Conservation (phyloP, 2,888 invertebrate species). For the Ephialtes manifestator region DNA sequence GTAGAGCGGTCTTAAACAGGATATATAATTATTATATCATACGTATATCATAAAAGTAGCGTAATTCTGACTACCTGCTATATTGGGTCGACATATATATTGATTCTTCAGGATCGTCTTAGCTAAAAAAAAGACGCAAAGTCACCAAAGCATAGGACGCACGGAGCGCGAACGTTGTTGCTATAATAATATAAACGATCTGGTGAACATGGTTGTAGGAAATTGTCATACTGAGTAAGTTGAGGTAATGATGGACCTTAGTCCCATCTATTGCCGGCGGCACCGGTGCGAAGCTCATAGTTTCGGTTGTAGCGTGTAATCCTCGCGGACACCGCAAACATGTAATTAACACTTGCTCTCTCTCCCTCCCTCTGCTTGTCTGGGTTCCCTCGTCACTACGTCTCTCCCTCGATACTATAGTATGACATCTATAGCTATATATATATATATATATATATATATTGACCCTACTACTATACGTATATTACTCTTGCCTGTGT, state of each 20-base stretch:
- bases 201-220: neutral
- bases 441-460: constrained; percentile 1
- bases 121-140: too few species aligned
- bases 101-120: too few species aligned
- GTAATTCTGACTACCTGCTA: too few species aligned
- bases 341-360: constrained; percentile 86
- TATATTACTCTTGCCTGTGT: constrained; percentile 26
- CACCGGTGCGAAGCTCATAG: constrained; percentile 79
- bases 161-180: too few species aligned
- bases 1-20: too few species aligned
- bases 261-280: constrained; percentile 45
- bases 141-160: too few species aligned
- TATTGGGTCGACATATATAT: too few species aligned
- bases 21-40: too few species aligned
- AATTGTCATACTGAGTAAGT: constrained; percentile 1
- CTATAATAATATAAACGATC: neutral
- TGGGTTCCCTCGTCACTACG: constrained; percentile 27
- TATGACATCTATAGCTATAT: neutral
- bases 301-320: constrained; percentile 85
- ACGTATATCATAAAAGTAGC: too few species aligned
- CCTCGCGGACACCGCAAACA: constrained; percentile 85
- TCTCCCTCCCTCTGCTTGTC: constrained; percentile 67
- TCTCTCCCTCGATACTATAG: constrained; percentile 33
- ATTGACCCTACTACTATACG: neutral
- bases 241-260: constrained; percentile 29